Base-by-base conservation (phyloP, 1,140 invertebrate genomes). In the Trichonephila clavipes region DNA sequence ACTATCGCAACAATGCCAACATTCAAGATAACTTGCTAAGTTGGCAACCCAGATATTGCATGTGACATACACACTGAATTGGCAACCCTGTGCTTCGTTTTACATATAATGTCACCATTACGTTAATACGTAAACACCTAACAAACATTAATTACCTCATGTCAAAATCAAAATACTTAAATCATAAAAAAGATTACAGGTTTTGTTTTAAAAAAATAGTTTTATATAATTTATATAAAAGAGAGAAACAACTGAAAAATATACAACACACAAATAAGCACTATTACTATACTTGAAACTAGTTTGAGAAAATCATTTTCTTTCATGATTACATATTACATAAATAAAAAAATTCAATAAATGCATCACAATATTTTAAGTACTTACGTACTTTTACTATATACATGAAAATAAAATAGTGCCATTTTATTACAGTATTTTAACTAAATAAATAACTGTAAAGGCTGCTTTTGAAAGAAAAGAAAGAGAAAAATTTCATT, bases 361-460 rank as follows among this genome's bases (percentile, higher is more conserved):
- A 85, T 85, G 82, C 82, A 85, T 59, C 82, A 58, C 82, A 85
- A 58, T 85, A 59, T n/a, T 85, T n/a, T 59, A 58, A 59, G 51
- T 58, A 85, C 51, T 59, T 82, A 10, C 58, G 44, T 85, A 85
- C 82, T 28, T 5, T 34, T 34, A 40, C 12, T 59, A 85, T 58
- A 14, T 58, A 58, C 82, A 85, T n/a, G 12, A 85, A 59, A 85
- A 58, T 85, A 59, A 58, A 58, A 83, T 58, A 77, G 16, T 28
- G 69, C 21, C 14, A 40, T 77, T 77, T 77, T n/a, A 69, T 0
- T 24, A 69, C 51, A 51, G 7, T 51, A 51, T 51, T 51, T 51
- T 51, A 10, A 12, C 51, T 12, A 10, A 51, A 51, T 51, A 51
- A 51, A 51, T 7, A 51, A 51, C 10, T 51, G 51, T 51, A 51